phyloP scores from a whole-genome alignment of 2,888 invertebrate genomes.

The Acleris literana region DNA sequence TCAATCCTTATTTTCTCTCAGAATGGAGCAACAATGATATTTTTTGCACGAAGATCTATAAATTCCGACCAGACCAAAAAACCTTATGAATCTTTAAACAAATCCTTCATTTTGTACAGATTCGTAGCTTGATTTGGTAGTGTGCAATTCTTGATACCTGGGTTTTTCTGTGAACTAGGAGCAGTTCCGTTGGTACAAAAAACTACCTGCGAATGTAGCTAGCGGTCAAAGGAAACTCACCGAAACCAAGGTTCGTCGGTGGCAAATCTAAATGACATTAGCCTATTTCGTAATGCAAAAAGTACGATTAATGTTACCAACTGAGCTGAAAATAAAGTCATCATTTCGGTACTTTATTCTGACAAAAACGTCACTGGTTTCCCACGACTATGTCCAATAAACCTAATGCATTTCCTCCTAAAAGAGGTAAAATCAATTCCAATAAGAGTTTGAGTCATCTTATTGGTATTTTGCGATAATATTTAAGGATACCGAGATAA shows the following conservation, averaged over 20 bases:
- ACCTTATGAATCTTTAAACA: too few species aligned
- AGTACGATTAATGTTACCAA: constrained; percentile 14
- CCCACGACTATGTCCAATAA: constrained; percentile 5
- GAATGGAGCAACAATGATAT: too few species aligned
- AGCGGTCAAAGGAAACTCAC: neutral
- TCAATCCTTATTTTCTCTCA: too few species aligned
- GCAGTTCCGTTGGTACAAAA: neutral
- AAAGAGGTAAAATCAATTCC: constrained; percentile 6
- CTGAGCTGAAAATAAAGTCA: constrained; percentile 28
- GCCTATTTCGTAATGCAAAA: constrained; percentile 26
- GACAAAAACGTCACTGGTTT: constrained; percentile 22
- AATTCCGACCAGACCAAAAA: too few species aligned
- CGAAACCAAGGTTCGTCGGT: constrained; percentile 5
- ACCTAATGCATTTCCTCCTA: constrained; percentile 17
- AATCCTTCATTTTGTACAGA: too few species aligned
- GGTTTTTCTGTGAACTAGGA: neutral
- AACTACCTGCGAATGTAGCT: neutral
- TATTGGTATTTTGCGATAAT: constrained; percentile 13
- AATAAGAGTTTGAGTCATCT: constrained; percentile 33
- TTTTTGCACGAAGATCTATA: too few species aligned
- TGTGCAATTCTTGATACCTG: too few species aligned
- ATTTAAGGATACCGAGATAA: constrained; percentile 16
- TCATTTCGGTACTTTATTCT: constrained; percentile 24
- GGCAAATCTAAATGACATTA: constrained; percentile 31
- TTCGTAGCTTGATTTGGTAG: too few species aligned